Evolutionary conservation across 1,140 invertebrate genomes (phyloP), one percentile per base, ranked within the genome.

Genomic region (Scylla paramamosain): DNA sequence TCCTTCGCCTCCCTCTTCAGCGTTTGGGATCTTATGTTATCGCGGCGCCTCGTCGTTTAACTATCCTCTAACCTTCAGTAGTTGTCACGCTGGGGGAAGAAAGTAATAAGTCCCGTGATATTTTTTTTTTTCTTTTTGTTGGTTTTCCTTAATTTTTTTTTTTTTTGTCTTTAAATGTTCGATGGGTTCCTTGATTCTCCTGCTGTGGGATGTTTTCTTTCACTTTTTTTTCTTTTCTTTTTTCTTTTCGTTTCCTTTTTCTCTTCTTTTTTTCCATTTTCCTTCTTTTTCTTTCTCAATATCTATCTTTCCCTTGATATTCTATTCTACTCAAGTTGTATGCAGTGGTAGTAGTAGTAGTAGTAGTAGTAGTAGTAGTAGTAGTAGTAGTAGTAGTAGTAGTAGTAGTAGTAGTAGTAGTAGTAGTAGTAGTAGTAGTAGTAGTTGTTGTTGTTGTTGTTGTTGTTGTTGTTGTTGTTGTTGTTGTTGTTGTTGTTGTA

Each of bases 321-420:
- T n/a, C 16, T 77, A 7, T n/a, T n/a, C n/a, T 7, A 16, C n/a
- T 77, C 20, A 20, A 25, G 8, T n/a, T n/a, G 0, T n/a, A 0
- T n/a, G 52, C 20, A 12, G 67, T 77, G 1, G n/a, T 77, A n/a
- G 67, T 77, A 77, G 67, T 77, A 77, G 67, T 77, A 77, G 67
- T 77, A 77, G 67, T 77, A 77, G 67, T 77, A 77, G 67, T 77
- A 77, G 67, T 77, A 77, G n/a, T 77, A 77, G 67, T 77, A 77
- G 67, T 77, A 77, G 67, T 77, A 77, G 67, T 77, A 77, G 67
- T 77, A 77, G 67, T 77, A 77, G 67, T 77, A 77, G 67, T 77
- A 77, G 67, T 77, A 77, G 67, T 77, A 77, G 67, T 77, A 77
- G 67, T 77, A 77, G 67, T 77, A 77, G 67, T 77, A 77, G 67